These are phyloP conservation scores for Porites evermanni DNA, from an alignment of 92 coral and sea anemone species.

Conservation along the genomic window DNA sequence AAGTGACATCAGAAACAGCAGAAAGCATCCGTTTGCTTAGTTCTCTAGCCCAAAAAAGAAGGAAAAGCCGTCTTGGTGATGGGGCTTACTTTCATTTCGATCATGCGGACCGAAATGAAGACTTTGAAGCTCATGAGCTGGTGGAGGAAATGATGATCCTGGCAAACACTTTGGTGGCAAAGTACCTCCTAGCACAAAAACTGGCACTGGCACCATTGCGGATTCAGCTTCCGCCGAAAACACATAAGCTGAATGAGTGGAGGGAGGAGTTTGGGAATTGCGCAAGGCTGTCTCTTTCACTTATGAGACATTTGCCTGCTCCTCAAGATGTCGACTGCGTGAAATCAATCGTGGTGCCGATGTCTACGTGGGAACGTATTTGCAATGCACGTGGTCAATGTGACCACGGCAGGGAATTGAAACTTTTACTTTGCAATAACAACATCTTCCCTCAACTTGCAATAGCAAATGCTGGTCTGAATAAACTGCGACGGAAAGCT, in stretches of 20 bases:
- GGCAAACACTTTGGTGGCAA: slow-evolving; percentile 61
- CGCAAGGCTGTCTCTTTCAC: slow-evolving; percentile 40
- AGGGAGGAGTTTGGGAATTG: slow-evolving; percentile 31
- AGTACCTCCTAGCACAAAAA: slow-evolving; percentile 21
- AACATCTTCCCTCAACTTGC: slow-evolving; percentile 42
- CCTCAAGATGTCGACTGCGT: neutral
- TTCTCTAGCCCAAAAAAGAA: slow-evolving; percentile 42
- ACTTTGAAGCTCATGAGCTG: slow-evolving; percentile 72
- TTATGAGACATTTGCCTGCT: slow-evolving; percentile 16
- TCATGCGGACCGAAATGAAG: slow-evolving; percentile 36
- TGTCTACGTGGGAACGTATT: slow-evolving; percentile 49
- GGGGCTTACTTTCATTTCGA: slow-evolving; percentile 41
- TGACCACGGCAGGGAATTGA: slow-evolving; percentile 21
- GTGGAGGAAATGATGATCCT: slow-evolving; percentile 72
- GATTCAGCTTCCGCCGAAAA: slow-evolving; percentile 68
- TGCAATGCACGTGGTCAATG: neutral
- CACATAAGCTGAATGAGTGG: slow-evolving; percentile 55
- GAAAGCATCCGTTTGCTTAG: slow-evolving; percentile 32
- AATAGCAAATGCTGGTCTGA: slow-evolving; percentile 26
- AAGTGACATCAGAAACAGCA: slow-evolving; percentile 27
- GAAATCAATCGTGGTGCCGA: slow-evolving; percentile 28
- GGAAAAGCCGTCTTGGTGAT: slow-evolving; percentile 55
- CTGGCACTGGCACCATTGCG: slow-evolving; percentile 50
- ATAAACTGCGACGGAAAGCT: slow-evolving; percentile 33
- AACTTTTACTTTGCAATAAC: slow-evolving; percentile 40